Base-by-base conservation (phyloP, 1,140 invertebrate genomes). In the Drosophila varians region DNA sequence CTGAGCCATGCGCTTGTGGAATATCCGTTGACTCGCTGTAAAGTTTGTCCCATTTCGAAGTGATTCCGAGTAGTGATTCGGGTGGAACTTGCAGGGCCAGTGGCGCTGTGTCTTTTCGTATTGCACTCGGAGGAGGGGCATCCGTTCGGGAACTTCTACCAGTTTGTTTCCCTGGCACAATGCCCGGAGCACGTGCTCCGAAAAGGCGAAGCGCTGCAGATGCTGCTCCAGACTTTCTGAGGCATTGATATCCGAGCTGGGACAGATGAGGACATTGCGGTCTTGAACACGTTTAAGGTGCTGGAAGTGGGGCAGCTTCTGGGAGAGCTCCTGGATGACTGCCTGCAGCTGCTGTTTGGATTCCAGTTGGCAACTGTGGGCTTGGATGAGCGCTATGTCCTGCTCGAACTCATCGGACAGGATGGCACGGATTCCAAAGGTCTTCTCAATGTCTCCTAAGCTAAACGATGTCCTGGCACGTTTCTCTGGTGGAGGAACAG, bases 21-120 rank as follows among this genome's bases (percentile, higher is more conserved):
- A 84, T 0, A 91, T 52, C 0, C 95, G 60, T 68, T 97, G 93
- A 1, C 90, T 73, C 0, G 78, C 47, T 11, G 89, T 91, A 87
- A 98, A 98, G 55, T 95, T 92, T 0, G 92, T 92, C 3, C 94
- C 94, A 43, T 92, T 92, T 0, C 93, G 77, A 36, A 96, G 72
- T 46, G 92, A 93, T 87, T 97, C 96, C 3, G 95, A 86, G 74
- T 94, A 94, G 66, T 93, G 93, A 86, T 96, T 95, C 42, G 94
- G 95, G 93, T 96, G 95, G 92, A 98, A 98, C 89, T 96, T 97
- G 19, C 95, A 94, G 0, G 97, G 96, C 97, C 97, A 98, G 26
- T 94, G 90, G 58, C 92, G 91, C 1, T 92, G 92, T 2, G 93
- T 93, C 72, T 92, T 91, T 6, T 94, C 91, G 88, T 94, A 96